These are phyloP conservation scores for Noctilio leporinus DNA, from an alignment of 2,113 vertebrate species.

Conservation along the genomic window DNA sequence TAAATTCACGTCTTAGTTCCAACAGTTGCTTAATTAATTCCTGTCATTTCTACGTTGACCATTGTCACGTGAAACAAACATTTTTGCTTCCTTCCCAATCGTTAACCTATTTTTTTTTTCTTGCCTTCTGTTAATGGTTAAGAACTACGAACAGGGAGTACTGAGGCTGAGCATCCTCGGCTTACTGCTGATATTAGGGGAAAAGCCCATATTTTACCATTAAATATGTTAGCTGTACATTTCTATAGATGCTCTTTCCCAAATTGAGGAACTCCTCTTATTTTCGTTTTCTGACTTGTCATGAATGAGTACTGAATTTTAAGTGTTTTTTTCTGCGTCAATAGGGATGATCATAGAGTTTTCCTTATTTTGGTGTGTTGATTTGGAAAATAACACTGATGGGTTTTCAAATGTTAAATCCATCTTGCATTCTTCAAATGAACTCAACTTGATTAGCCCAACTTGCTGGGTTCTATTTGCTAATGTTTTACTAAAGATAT, in stretches of 20 bases:
- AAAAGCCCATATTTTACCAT: not conserved
- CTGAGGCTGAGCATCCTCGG: not conserved
- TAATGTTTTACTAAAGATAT: not conserved
- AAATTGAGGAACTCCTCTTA: not conserved
- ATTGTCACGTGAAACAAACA: not conserved
- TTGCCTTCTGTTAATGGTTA: not conserved
- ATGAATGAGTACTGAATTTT: not conserved
- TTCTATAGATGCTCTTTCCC: not conserved
- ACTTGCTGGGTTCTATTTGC: not conserved
- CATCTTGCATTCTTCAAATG: not conserved
- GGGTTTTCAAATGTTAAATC: not conserved
- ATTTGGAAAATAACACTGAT: not conserved
- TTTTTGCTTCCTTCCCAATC: not conserved
- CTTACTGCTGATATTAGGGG: not conserved
- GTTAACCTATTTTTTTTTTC: not conserved
- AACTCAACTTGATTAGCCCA: not conserved
- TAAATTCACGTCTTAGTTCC: not conserved
- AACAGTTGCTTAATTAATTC: not conserved
- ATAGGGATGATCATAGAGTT: not conserved
- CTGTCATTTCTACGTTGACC: not conserved
- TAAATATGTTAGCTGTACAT: not conserved
- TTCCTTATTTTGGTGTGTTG: not conserved
- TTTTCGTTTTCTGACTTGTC: not conserved
- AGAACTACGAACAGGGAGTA: not conserved
- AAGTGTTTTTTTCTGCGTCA: not conserved